phyloP scores from a whole-genome alignment of 2,797 vertebrate species.

The Sciurus vulgaris region DNA sequence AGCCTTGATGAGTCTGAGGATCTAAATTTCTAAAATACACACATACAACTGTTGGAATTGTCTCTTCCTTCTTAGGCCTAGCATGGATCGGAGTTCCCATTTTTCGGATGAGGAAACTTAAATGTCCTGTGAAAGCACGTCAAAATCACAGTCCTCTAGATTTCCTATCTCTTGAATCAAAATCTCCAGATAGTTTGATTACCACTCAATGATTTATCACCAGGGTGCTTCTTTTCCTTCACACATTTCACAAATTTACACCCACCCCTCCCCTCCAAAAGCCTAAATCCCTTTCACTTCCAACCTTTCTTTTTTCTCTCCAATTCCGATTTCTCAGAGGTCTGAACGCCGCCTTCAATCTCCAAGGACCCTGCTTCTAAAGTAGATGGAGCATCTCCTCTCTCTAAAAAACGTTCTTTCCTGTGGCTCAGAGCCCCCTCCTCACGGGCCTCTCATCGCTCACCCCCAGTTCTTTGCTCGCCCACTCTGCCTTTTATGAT shows the following conservation, averaged over 20 bases:
- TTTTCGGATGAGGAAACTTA: constrained; percentile 62
- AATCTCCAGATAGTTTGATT: constrained; percentile 43
- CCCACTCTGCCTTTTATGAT: constrained; percentile 36
- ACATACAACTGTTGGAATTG: background rate
- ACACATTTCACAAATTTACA: background rate
- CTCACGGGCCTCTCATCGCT: background rate
- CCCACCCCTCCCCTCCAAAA: background rate
- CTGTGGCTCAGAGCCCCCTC: background rate
- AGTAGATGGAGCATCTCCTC: background rate
- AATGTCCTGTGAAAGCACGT: constrained; percentile 24
- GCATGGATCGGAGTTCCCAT: background rate
- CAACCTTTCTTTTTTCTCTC: background rate
- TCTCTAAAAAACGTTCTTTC: background rate
- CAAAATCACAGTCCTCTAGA: constrained; percentile 20
- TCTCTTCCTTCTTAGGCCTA: background rate
- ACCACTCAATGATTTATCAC: constrained; percentile 45
- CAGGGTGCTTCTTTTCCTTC: background rate
- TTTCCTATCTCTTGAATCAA: constrained; percentile 50
- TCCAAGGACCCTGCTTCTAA: background rate
- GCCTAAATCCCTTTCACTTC: background rate
- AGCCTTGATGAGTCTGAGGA: background rate
- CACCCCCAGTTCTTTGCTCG: background rate
- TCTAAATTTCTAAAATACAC: constrained; percentile 9
- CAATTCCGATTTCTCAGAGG: background rate
- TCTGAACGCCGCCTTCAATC: background rate